Evolutionary conservation across 2,888 invertebrate species (phyloP).

Genomic region (Bellardia bayeri): DNA sequence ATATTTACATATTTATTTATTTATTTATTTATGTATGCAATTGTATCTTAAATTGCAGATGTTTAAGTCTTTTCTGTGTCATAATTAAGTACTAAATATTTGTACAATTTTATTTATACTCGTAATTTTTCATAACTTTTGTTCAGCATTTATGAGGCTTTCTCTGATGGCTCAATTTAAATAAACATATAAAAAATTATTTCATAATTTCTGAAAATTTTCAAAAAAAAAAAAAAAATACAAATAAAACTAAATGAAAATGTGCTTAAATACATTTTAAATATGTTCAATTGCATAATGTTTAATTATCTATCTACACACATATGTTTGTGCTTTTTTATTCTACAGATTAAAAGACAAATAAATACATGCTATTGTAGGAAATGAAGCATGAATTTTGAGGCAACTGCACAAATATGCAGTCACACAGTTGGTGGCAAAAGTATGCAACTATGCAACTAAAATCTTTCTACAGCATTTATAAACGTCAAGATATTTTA

Average conservation of each 20-base stretch:
- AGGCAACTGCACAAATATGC: neutral
- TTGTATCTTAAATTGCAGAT: slow-evolving; percentile 33
- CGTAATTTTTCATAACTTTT: neutral
- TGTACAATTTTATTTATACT: slow-evolving; percentile 39
- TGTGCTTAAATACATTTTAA: slow-evolving; percentile 11
- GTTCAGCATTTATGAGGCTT: slow-evolving; percentile 1
- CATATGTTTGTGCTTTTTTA: neutral
- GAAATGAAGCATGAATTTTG: neutral
- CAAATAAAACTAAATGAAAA: neutral
- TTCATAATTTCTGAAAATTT: slow-evolving; percentile 23
- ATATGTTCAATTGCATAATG: slow-evolving; percentile 23
- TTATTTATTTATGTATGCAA: neutral
- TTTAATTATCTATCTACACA: neutral
- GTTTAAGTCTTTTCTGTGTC: slow-evolving; percentile 36
- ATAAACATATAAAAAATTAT: slow-evolving; percentile 42
- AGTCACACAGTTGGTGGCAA: neutral
- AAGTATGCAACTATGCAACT: neutral
- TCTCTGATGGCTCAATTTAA: slow-evolving; percentile 44
- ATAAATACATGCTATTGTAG: slow-evolving; percentile 29
- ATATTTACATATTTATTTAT: neutral
- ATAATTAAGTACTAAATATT: slow-evolving; percentile 36
- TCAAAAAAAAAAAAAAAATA: neutral
- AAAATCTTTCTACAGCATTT: neutral
- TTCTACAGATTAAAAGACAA: slow-evolving; percentile 5
- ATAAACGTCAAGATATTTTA: neutral